Evolutionary conservation across 2,797 vertebrate species (phyloP).

Genomic region (Siniperca scherzeri): DNA sequence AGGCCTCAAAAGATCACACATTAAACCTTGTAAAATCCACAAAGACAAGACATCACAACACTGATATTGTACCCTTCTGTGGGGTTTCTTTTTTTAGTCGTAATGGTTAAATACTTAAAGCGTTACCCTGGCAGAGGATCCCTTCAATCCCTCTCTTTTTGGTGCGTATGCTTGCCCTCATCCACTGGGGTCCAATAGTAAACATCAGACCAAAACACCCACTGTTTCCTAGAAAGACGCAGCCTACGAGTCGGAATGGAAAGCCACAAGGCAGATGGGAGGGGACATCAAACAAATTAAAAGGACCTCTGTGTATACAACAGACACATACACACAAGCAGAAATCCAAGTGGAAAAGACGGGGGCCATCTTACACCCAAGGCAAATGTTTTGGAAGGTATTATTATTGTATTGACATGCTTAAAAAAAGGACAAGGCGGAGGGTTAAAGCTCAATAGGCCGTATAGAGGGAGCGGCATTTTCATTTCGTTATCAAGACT

Average conservation of each 20-base stretch:
- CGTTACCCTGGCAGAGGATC: neutral
- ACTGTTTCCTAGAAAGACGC: constrained; percentile 83
- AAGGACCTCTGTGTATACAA: constrained; percentile 78
- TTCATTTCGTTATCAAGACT: constrained; percentile 68
- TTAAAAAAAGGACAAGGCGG: constrained; percentile 20
- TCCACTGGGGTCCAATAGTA: constrained; percentile 63
- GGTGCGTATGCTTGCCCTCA: constrained; percentile 24
- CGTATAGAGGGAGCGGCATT: constrained; percentile 17
- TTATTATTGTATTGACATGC: constrained; percentile 72
- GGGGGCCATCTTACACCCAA: constrained; percentile 58
- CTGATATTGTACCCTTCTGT: neutral
- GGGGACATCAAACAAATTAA: constrained; percentile 86
- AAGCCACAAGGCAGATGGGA: constrained; percentile 76
- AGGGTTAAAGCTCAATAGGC: constrained; percentile 38
- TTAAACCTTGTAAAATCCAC: neutral
- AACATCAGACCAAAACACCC: constrained; percentile 76
- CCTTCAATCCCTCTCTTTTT: constrained; percentile 16
- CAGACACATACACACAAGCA: constrained; percentile 20
- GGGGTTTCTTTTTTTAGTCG: neutral
- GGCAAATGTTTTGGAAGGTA: constrained; percentile 81
- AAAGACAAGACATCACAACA: neutral
- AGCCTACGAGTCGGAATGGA: constrained; percentile 75
- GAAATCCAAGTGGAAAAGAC: constrained; percentile 59
- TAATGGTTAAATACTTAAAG: neutral
- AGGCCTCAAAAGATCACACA: neutral